Conservation (phyloP, 2,888 invertebrate genomes). For the Oligia strigilis region DNA sequence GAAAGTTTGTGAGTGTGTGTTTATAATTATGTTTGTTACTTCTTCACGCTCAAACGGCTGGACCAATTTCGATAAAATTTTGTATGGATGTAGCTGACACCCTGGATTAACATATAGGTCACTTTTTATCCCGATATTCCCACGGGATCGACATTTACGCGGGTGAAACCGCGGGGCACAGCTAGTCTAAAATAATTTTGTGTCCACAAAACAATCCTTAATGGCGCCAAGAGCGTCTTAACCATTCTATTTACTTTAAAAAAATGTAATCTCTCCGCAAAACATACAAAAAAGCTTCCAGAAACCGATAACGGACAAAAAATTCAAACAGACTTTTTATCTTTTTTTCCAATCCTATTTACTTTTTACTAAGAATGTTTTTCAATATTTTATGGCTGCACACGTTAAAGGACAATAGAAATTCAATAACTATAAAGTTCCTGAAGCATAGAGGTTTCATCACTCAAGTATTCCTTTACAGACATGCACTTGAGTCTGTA, state of each 20-base stretch:
- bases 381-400: conserved; percentile 51
- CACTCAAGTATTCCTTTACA: conserved; percentile 33
- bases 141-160: no score
- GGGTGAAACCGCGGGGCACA: no score
- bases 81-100: no score
- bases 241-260: conserved; percentile 33
- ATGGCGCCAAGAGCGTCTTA: conserved; percentile 54
- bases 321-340: conserved; percentile 7
- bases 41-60: no score
- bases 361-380: conserved; percentile 49
- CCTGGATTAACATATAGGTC: no score
- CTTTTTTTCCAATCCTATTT: conserved; percentile 15
- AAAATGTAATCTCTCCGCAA: conserved; percentile 57
- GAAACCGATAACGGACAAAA: conserved; percentile 43
- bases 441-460: conserved; percentile 48
- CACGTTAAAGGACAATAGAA: conserved; percentile 43
- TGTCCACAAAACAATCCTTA: conserved; percentile 30
- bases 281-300: conserved; percentile 52
- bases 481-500: conserved; percentile 51
- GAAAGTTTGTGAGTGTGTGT: no score
- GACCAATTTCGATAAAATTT: no score
- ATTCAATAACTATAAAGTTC: conserved; percentile 63
- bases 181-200: not conserved
- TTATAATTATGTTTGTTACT: no score
- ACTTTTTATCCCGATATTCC: no score